phyloP scores from a whole-genome alignment of 2,888 invertebrate species.

The Trichacis sp. region DNA sequence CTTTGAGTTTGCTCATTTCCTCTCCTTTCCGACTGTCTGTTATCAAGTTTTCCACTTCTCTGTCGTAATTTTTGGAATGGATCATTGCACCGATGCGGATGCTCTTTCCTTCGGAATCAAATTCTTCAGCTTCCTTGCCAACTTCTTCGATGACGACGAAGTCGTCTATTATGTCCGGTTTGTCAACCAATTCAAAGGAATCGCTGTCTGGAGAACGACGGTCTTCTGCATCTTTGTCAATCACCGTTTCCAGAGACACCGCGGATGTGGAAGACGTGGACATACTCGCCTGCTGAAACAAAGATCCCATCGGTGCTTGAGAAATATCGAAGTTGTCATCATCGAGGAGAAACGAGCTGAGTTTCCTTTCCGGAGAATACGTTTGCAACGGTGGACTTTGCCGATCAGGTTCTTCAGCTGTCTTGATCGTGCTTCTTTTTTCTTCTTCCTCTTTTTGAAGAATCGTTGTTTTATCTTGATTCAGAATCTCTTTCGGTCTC shows the following conservation, averaged over 20 bases:
- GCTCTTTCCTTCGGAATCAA: slow-evolving; percentile 86
- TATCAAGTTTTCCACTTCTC: slow-evolving; percentile 71
- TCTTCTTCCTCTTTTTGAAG: slow-evolving; percentile 68
- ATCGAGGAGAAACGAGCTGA: slow-evolving; percentile 70
- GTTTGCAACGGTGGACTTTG: slow-evolving; percentile 37
- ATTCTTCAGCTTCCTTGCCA: slow-evolving; percentile 86
- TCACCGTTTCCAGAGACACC: slow-evolving; percentile 62
- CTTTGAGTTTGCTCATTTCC: slow-evolving; percentile 24
- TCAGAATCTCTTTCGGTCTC: slow-evolving; percentile 54
- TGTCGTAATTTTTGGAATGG: slow-evolving; percentile 71
- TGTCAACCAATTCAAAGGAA: slow-evolving; percentile 89
- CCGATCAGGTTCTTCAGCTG: slow-evolving; percentile 48
- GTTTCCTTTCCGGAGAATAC: slow-evolving; percentile 46
- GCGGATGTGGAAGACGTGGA: slow-evolving; percentile 64
- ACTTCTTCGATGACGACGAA: slow-evolving; percentile 91
- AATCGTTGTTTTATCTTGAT: slow-evolving; percentile 70
- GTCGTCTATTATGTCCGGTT: slow-evolving; percentile 88
- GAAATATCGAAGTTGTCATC: slow-evolving; percentile 71
- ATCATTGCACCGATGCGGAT: slow-evolving; percentile 74
- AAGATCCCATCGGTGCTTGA: slow-evolving; percentile 44
- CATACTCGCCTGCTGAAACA: slow-evolving; percentile 63
- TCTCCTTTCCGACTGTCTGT: slow-evolving; percentile 41
- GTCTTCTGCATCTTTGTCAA: slow-evolving; percentile 59
- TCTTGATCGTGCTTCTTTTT: background rate
- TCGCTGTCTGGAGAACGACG: slow-evolving; percentile 82